Conservation (phyloP, 2,797 vertebrate species). For the Somateria mollissima region DNA sequence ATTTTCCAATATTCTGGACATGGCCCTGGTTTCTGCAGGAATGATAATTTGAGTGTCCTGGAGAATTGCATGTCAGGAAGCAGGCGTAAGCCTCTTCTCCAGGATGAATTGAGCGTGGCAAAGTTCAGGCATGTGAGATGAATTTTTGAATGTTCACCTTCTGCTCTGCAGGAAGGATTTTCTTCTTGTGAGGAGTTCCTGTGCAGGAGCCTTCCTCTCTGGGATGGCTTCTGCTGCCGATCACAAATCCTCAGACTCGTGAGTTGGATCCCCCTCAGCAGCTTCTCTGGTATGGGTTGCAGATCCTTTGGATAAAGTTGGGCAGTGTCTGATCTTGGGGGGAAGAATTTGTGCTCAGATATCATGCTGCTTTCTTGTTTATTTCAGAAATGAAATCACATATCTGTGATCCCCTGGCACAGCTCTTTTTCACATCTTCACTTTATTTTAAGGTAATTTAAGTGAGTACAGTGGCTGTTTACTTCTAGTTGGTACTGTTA, state of each 20-base stretch:
- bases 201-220: constrained; percentile 88
- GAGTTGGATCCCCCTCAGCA: constrained; percentile 86
- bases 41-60: not conserved
- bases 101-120: not conserved
- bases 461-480: not conserved
- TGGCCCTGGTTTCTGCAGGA: not conserved
- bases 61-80: not conserved
- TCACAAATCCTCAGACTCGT: constrained; percentile 88
- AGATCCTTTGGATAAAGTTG: not conserved
- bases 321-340: not conserved
- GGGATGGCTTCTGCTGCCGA: constrained; percentile 87
- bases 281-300: constrained; percentile 82
- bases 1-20: not conserved
- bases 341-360: not conserved
- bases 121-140: not conserved
- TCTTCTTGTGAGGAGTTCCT: constrained; percentile 89
- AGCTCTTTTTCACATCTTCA: constrained; percentile 91
- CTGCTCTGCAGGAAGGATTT: constrained; percentile 88
- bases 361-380: constrained; percentile 5
- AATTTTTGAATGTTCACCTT: constrained; percentile 1
- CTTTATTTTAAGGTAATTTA: constrained; percentile 91
- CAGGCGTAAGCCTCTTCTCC: not conserved
- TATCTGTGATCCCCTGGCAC: constrained; percentile 86
- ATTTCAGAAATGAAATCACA: constrained; percentile 83
- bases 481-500: not conserved